Evolutionary conservation across 2,797 vertebrate species (phyloP).

Genomic region (Esox masquinongy): DNA sequence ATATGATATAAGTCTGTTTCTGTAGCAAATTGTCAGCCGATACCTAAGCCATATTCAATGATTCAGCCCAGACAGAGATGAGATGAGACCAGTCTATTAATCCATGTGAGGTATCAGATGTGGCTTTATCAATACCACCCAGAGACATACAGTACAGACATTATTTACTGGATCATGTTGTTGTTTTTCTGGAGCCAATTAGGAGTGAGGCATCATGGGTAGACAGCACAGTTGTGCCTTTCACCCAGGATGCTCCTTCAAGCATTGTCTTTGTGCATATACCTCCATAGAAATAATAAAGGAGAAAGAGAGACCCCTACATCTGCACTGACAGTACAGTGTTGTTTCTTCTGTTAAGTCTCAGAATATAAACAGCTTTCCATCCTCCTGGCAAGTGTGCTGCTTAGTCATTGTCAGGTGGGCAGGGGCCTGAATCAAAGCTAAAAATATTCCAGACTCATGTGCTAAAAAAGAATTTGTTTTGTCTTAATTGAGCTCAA

Average conservation of each 20-base stretch:
- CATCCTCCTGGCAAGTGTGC: not conserved
- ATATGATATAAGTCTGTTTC: slow-evolving; percentile 30
- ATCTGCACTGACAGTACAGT: slow-evolving; percentile 23
- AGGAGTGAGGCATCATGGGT: not conserved
- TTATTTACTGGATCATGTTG: slow-evolving; percentile 51
- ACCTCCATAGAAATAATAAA: slow-evolving; percentile 40
- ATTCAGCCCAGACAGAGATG: slow-evolving; percentile 49
- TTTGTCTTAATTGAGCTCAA: slow-evolving; percentile 58
- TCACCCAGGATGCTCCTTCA: not conserved
- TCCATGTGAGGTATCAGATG: slow-evolving; percentile 57
- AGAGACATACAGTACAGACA: slow-evolving; percentile 51
- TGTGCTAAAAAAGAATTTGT: slow-evolving; percentile 45
- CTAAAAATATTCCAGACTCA: slow-evolving; percentile 25
- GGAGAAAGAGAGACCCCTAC: slow-evolving; percentile 23
- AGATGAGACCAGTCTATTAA: slow-evolving; percentile 38
- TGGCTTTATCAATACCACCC: slow-evolving; percentile 63
- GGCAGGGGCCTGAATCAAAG: slow-evolving; percentile 6
- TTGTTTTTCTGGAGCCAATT: slow-evolving; percentile 63
- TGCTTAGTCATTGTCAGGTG: slow-evolving; percentile 13
- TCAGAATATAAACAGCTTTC: slow-evolving; percentile 9
- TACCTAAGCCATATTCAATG: slow-evolving; percentile 41
- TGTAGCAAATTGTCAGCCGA: slow-evolving; percentile 68
- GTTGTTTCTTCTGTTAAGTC: slow-evolving; percentile 36
- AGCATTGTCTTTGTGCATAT: not conserved
- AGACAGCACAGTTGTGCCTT: not conserved